These are phyloP conservation scores for Notolabrus celidotus DNA, from an alignment of 2,797 vertebrate species.

Conservation along the genomic window DNA sequence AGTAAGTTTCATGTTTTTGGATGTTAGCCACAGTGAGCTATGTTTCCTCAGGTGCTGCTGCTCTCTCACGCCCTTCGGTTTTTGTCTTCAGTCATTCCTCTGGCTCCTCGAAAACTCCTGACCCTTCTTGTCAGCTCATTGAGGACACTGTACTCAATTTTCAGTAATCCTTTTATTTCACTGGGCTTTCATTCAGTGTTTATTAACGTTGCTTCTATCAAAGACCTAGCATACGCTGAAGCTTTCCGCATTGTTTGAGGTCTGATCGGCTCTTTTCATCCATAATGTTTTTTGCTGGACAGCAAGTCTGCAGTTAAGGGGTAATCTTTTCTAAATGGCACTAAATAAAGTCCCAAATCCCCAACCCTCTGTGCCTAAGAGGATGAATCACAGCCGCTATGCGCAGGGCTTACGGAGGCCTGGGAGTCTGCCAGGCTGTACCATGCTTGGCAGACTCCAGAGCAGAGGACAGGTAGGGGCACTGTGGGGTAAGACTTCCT, in stretches of 20 bases:
- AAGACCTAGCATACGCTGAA: conserved; percentile 9
- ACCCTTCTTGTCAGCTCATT: background rate
- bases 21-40: conserved; percentile 7
- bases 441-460: conserved; percentile 34
- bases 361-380: conserved; percentile 73
- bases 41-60: conserved; percentile 42
- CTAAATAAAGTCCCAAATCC: conserved; percentile 83
- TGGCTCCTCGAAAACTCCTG: background rate
- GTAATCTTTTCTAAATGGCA: conserved; percentile 83
- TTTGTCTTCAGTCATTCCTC: conserved; percentile 11
- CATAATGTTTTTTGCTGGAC: conserved; percentile 55
- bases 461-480: conserved; percentile 37
- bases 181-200: conserved; percentile 2
- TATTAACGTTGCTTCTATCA: background rate
- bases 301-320: conserved; percentile 72
- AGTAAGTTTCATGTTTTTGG: conserved; percentile 33
- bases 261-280: conserved; percentile 51
- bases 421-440: conserved; percentile 68
- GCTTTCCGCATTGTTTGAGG: conserved; percentile 40
- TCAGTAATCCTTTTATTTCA: background rate
- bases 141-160: background rate
- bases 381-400: conserved; percentile 81
- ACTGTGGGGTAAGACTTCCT: conserved; percentile 38
- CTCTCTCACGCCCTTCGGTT: conserved; percentile 2
- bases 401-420: conserved; percentile 73